These are phyloP conservation scores for Drosophila aldrichi DNA, from an alignment of 2,888 invertebrate species.

Conservation along the genomic window DNA sequence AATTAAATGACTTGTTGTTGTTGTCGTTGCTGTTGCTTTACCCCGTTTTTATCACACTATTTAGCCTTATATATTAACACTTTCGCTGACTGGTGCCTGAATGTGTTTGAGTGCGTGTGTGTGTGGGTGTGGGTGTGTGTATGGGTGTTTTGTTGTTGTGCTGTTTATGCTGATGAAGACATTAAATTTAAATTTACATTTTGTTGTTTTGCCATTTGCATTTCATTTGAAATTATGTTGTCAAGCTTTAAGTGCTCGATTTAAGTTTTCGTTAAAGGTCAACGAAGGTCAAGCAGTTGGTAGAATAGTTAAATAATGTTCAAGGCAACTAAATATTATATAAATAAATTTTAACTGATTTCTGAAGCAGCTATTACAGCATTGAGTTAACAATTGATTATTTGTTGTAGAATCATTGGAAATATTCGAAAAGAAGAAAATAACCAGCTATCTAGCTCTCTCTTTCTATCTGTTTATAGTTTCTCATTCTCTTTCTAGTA, in stretches of 20 bases:
- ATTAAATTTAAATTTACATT: conserved; percentile 53
- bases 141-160: neutral
- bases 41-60: conserved; percentile 72
- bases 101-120: neutral
- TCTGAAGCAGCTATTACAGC: too few species aligned
- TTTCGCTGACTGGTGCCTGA: conserved; percentile 55
- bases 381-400: too few species aligned
- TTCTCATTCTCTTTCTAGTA: too few species aligned
- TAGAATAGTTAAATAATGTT: neutral
- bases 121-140: neutral
- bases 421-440: too few species aligned
- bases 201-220: conserved; percentile 34
- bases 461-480: too few species aligned
- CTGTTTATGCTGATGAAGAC: conserved; percentile 51
- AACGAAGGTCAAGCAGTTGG: conserved; percentile 18
- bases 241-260: conserved; percentile 1
- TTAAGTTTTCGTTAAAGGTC: conserved; percentile 4
- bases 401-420: too few species aligned
- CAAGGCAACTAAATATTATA: too few species aligned
- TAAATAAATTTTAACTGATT: too few species aligned
- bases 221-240: conserved; percentile 20
- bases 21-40: conserved; percentile 39
- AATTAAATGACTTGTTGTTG: conserved; percentile 65
- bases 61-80: conserved; percentile 74
- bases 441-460: too few species aligned